phyloP scores from a whole-genome alignment of 2,113 vertebrate species.

The Leucosticte australis region DNA sequence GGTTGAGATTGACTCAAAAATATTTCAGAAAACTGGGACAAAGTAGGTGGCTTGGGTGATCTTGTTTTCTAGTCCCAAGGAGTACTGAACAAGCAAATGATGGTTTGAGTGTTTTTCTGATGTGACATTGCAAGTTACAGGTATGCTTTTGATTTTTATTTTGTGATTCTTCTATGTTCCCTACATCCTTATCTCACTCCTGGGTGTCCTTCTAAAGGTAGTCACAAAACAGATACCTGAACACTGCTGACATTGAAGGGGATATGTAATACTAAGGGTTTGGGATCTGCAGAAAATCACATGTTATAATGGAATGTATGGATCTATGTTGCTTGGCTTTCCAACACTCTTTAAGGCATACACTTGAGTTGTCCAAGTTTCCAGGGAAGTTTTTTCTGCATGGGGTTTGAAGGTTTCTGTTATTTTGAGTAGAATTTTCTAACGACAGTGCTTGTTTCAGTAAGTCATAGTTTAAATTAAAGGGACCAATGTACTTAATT shows the following conservation, averaged over 20 bases:
- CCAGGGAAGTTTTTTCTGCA: neutral
- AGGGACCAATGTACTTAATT: neutral
- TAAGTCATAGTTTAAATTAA: neutral
- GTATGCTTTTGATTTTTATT: neutral
- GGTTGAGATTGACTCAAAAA: neutral
- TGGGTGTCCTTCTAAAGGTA: neutral
- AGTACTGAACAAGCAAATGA: neutral
- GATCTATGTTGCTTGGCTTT: neutral
- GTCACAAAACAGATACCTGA: neutral
- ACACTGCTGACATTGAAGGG: neutral
- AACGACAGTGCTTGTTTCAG: neutral
- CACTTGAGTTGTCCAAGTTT: neutral
- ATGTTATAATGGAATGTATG: neutral
- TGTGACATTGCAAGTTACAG: neutral
- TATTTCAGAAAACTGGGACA: neutral
- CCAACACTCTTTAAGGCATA: neutral
- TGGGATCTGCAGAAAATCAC: neutral
- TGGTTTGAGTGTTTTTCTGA: neutral
- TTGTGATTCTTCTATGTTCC: neutral
- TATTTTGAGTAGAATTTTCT: neutral
- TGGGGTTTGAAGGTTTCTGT: neutral
- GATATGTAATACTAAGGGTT: neutral
- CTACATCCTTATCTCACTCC: neutral
- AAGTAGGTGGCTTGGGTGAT: neutral
- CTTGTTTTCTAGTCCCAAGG: neutral